Percentiles rank a stretch among this genome's conserved stretches.
Evolutionary conservation across 2,797 vertebrate genomes (phyloP).

Genomic region (Taeniopygia guttata): DNA sequence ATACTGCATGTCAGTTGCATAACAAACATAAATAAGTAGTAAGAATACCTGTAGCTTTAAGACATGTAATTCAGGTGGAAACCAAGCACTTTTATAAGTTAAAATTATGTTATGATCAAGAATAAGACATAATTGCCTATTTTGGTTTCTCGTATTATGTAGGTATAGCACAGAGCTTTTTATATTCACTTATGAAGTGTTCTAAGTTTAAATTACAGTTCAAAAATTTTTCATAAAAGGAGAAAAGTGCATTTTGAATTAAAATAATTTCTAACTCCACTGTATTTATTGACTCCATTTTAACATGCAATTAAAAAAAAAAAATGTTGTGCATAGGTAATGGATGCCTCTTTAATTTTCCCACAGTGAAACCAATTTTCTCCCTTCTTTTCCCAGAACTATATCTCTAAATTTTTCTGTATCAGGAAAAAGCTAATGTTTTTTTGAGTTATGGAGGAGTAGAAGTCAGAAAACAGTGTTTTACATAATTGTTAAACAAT

Average conservation of each 20-base stretch:
- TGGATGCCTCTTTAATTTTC: background rate
- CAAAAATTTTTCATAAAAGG: background rate
- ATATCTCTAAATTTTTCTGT: background rate
- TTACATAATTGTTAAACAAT: background rate
- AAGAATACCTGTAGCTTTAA: background rate
- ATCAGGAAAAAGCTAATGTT: background rate
- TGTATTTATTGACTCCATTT: background rate
- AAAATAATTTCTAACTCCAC: background rate
- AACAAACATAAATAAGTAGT: background rate
- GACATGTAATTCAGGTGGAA: background rate
- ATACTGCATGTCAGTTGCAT: background rate
- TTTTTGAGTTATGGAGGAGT: background rate
- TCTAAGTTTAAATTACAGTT: background rate
- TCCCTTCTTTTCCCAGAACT: background rate
- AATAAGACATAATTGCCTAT: background rate
- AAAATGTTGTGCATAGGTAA: background rate
- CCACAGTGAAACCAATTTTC: background rate
- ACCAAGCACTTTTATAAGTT: background rate
- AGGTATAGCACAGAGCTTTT: background rate
- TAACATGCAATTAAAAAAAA: background rate
- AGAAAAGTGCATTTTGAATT: background rate
- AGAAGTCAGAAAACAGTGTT: background rate
- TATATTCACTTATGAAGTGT: background rate
- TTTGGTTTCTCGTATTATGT: background rate
- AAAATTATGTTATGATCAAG: background rate